Percentiles rank a stretch among this genome's conserved stretches.
These are phyloP conservation scores for Thalassaphorura encarpata DNA, from an alignment of 1,140 invertebrate genomes.

Conservation along the genomic window DNA sequence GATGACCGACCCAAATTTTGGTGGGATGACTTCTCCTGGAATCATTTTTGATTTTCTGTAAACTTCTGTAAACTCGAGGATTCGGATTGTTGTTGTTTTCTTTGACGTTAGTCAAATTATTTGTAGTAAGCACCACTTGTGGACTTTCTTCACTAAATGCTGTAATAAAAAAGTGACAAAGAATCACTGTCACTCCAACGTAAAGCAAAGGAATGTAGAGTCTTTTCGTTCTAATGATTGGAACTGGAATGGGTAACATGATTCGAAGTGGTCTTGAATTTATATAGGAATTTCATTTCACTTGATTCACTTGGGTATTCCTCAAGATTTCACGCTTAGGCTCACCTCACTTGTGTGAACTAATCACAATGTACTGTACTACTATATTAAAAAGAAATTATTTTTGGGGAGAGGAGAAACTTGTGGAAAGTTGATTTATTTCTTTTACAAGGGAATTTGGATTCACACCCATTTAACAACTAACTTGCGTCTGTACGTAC, in stretches of 20 bases:
- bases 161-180: conserved; percentile 26
- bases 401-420: too few relatives aligned
- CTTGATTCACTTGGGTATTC: too few relatives aligned
- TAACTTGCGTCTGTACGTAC: too few relatives aligned
- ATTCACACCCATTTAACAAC: too few relatives aligned
- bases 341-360: too few relatives aligned
- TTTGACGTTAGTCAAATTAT: background rate
- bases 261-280: background rate
- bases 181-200: conserved; percentile 11
- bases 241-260: conserved; percentile 30
- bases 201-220: conserved; percentile 25
- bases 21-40: conserved; percentile 30
- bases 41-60: conserved; percentile 14
- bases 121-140: background rate
- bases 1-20: conserved; percentile 28
- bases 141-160: background rate
- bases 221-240: conserved; percentile 22
- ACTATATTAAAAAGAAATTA: too few relatives aligned
- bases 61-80: too few relatives aligned
- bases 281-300: too few relatives aligned
- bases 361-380: too few relatives aligned
- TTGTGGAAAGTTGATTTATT: too few relatives aligned
- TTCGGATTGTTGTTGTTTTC: background rate
- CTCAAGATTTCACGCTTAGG: too few relatives aligned
- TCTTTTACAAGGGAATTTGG: too few relatives aligned